These are phyloP conservation scores for Pardosa pseudoannulata DNA, from an alignment of 2,888 invertebrate genomes.

Conservation along the genomic window DNA sequence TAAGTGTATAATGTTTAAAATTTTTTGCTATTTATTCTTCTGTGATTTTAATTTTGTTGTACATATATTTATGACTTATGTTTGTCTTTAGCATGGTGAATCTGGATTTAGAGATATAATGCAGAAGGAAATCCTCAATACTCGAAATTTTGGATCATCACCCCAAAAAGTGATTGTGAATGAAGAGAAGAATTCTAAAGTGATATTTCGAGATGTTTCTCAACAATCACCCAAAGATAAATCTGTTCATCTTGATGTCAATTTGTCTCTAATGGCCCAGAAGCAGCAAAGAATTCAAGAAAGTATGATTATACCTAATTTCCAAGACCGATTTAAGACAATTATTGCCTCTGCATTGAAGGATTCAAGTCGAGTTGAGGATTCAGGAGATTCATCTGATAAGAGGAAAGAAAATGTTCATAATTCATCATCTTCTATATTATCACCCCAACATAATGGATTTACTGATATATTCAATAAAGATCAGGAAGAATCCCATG, in stretches of 20 bases:
- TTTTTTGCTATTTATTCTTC: no score
- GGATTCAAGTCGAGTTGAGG: constrained; percentile 41
- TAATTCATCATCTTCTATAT: not conserved
- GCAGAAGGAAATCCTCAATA: constrained; percentile 42
- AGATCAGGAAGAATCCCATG: constrained; percentile 18
- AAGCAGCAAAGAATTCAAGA: constrained; percentile 66
- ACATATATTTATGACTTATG: no score
- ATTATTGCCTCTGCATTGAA: constrained; percentile 81
- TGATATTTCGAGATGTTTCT: constrained; percentile 74
- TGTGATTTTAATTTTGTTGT: no score
- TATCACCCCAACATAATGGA: constrained; percentile 25
- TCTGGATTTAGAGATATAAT: constrained; percentile 30
- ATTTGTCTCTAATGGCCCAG: constrained; percentile 12
- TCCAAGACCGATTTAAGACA: constrained; percentile 91
- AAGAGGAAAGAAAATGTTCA: not conserved
- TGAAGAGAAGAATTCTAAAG: constrained; percentile 40
- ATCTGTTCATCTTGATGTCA: constrained; percentile 30
- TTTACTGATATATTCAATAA: not conserved
- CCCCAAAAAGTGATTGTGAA: constrained; percentile 21
- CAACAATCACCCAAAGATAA: constrained; percentile 82
- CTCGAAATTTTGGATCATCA: not conserved
- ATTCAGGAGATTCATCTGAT: constrained; percentile 10
- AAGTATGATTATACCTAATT: constrained; percentile 83
- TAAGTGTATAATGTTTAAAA: no score
- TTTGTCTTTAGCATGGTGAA: constrained; percentile 47